Conservation (phyloP, 1,140 invertebrate genomes). For the Drosophila prosaltans region DNA sequence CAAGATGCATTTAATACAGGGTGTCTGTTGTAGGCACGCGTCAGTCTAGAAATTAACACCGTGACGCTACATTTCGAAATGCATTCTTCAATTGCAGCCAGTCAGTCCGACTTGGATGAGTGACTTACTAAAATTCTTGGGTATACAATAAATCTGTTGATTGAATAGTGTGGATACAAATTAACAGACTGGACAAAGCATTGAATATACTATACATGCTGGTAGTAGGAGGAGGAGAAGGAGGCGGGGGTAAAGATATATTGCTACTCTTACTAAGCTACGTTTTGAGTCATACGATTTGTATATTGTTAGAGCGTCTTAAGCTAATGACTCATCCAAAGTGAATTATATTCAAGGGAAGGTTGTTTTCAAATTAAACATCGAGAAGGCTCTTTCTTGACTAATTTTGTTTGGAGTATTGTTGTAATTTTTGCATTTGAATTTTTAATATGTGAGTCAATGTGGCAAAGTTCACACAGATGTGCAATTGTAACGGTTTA, state of each 20-base stretch:
- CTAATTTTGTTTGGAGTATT: no score
- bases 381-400: no score
- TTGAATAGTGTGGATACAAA: constrained; percentile 27
- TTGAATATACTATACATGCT: no score
- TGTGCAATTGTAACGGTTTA: constrained; percentile 3
- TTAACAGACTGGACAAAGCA: neutral
- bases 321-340: no score
- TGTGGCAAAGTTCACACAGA: constrained; percentile 10
- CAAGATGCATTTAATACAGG: constrained; percentile 51
- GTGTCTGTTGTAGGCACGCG: constrained; percentile 56
- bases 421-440: neutral
- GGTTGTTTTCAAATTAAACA: neutral
- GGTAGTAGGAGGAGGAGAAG: no score
- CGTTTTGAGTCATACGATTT: no score
- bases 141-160: constrained; percentile 27
- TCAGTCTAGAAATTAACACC: constrained; percentile 50
- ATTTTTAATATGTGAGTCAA: neutral
- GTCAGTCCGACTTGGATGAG: neutral
- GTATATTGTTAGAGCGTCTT: no score
- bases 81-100: constrained; percentile 4
- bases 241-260: no score
- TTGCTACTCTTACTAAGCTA: no score
- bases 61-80: constrained; percentile 65
- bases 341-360: neutral
- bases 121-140: constrained; percentile 47